A percentile compares a stretch with the other conserved stretches of the same genome.
Conservation (phyloP, 1,140 invertebrate species). For the Daktulosphaira vitifoliae region DNA sequence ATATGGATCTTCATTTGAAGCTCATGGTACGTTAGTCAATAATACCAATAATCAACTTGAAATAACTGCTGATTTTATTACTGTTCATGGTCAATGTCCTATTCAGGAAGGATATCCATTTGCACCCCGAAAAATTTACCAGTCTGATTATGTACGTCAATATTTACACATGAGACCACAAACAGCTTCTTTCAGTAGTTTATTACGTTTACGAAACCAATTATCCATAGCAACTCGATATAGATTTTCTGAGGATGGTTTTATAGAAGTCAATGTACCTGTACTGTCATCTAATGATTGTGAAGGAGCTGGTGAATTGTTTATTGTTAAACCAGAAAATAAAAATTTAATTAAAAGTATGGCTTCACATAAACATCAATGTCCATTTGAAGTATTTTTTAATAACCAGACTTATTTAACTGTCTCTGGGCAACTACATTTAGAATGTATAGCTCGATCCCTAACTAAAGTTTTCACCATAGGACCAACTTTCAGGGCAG, state of each 20-base stretch:
- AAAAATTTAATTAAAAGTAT: constrained; percentile 53
- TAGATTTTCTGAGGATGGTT: constrained; percentile 62
- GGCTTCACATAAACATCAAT: constrained; percentile 48
- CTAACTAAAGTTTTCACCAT: constrained; percentile 80
- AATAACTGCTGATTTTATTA: constrained; percentile 56
- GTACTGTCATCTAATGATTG: constrained; percentile 96
- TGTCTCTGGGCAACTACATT: constrained; percentile 91
- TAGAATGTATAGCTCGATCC: constrained; percentile 73
- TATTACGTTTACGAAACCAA: constrained; percentile 64
- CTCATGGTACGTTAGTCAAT: constrained; percentile 52
- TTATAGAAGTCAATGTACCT: constrained; percentile 80
- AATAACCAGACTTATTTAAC: constrained; percentile 70
- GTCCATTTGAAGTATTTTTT: constrained; percentile 61
- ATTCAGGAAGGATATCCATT: constrained; percentile 70
- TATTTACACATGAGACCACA: constrained; percentile 71
- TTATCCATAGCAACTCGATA: constrained; percentile 60
- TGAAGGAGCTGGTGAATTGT: constrained; percentile 94
- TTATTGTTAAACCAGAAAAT: constrained; percentile 59
- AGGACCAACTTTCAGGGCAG: constrained; percentile 87
- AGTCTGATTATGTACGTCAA: constrained; percentile 67
- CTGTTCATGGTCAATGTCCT: constrained; percentile 57
- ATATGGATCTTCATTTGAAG: constrained; percentile 56
- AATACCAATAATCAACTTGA: constrained; percentile 63
- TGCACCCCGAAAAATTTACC: constrained; percentile 58
- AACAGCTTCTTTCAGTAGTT: constrained; percentile 59